Conservation (phyloP, 2,113 vertebrate genomes). For the Platichthys flesus region DNA sequence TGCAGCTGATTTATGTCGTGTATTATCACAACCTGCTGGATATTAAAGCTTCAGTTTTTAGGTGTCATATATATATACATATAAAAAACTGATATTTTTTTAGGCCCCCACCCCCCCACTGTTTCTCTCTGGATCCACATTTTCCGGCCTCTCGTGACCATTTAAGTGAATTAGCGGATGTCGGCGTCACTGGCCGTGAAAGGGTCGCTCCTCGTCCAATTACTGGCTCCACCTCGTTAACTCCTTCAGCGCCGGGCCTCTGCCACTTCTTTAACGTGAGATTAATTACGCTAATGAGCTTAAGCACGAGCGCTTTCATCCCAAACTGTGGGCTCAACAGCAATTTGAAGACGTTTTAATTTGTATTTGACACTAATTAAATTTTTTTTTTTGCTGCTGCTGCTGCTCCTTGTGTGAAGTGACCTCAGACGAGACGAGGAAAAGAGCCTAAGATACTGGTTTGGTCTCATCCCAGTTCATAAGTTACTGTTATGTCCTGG, state of each 20-base stretch:
- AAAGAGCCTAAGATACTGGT: too few relatives aligned
- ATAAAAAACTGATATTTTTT: not conserved
- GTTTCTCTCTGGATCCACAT: not conserved
- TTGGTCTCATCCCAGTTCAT: not conserved
- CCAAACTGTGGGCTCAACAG: conserved; percentile 46
- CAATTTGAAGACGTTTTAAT: conserved; percentile 59
- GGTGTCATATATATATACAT: too few relatives aligned
- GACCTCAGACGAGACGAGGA: conserved; percentile 10
- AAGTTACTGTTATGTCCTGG: too few relatives aligned
- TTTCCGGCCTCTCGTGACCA: conserved; percentile 36
- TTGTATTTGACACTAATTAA: conserved; percentile 65
- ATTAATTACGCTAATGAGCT: conserved; percentile 76
- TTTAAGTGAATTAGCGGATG: conserved; percentile 69
- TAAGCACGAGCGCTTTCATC: conserved; percentile 51
- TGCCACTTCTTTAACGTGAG: conserved; percentile 34
- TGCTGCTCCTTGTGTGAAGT: not conserved
- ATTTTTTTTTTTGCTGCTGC: conserved; percentile 17
- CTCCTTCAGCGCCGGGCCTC: conserved; percentile 50
- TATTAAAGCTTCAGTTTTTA: too few relatives aligned
- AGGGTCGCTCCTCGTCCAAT: conserved; percentile 63
- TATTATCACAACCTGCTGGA: too few relatives aligned
- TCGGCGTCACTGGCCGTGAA: conserved; percentile 37
- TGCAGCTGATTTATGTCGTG: too few relatives aligned
- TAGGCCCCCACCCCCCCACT: not conserved
- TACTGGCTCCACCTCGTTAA: conserved; percentile 70